These are phyloP conservation scores for Puntigrus tetrazona DNA, from an alignment of 2,113 vertebrate species.

Conservation along the genomic window DNA sequence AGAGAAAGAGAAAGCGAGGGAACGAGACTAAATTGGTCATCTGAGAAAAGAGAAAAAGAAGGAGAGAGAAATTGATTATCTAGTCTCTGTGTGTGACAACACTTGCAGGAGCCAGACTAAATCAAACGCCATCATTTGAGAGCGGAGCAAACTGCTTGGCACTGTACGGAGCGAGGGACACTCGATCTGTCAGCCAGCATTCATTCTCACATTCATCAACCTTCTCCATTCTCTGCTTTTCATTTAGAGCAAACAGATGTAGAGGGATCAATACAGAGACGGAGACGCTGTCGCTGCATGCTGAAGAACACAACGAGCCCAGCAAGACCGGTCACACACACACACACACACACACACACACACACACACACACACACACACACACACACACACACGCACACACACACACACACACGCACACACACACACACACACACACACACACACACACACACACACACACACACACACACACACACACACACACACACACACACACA, in stretches of 20 bases:
- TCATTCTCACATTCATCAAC: conserved; percentile 53
- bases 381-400: too few relatives aligned
- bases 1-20: neutral
- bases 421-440: too few relatives aligned
- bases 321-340: neutral
- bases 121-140: conserved; percentile 39
- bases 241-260: conserved; percentile 24
- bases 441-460: too few relatives aligned
- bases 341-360: neutral
- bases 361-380: too few relatives aligned
- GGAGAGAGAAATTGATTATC: conserved; percentile 20
- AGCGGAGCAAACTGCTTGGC: neutral
- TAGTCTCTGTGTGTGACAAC: conserved; percentile 28
- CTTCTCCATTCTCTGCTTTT: conserved; percentile 36
- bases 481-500: too few relatives aligned
- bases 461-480: too few relatives aligned
- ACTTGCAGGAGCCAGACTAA: conserved; percentile 33
- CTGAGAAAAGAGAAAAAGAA: neutral
- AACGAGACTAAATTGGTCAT: neutral
- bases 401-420: too few relatives aligned
- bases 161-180: conserved; percentile 25
- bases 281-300: too few relatives aligned
- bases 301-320: neutral
- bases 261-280: conserved; percentile 38
- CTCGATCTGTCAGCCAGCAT: conserved; percentile 43